phyloP scores from a whole-genome alignment of 2,797 vertebrate species.

The Percopsis omiscomaycus region DNA sequence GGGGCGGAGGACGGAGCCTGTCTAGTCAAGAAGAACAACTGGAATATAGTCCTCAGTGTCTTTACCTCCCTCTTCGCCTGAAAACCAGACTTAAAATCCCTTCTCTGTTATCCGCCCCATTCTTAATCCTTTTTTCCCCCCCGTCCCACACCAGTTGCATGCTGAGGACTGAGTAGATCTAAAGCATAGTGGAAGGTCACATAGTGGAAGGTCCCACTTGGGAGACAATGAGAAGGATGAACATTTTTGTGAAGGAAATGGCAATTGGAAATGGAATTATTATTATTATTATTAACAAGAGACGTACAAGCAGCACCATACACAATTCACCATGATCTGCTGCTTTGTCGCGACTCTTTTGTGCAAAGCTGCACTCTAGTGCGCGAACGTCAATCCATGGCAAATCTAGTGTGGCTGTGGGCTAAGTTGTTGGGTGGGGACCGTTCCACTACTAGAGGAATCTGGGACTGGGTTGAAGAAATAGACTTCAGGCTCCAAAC shows the following conservation, averaged over 20 bases:
- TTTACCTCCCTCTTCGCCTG: conserved; percentile 44
- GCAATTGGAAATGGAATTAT: no score
- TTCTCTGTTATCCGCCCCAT: conserved; percentile 32
- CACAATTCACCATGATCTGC: no score
- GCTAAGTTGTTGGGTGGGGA: conserved; percentile 56
- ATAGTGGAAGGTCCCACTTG: conserved; percentile 9
- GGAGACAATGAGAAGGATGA: no score
- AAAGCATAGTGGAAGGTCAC: conserved; percentile 27
- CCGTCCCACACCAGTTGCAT: conserved; percentile 36
- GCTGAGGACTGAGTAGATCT: conserved; percentile 56
- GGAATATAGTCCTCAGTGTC: conserved; percentile 53
- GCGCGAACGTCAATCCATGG: no score
- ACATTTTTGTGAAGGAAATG: no score
- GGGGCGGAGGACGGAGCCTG: conserved; percentile 44
- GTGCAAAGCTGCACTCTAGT: no score
- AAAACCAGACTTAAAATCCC: conserved; percentile 53
- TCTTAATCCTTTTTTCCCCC: conserved; percentile 70
- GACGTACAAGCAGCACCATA: no score
- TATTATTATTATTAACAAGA: no score
- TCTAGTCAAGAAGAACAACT: conserved; percentile 51
- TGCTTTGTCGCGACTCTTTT: no score
- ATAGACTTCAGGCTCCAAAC: conserved; percentile 28
- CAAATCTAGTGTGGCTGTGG: no score
- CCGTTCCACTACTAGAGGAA: conserved; percentile 50
- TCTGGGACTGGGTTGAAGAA: conserved; percentile 45